Evolutionary conservation across 2,888 invertebrate species (phyloP).

Genomic region (Magallana nippona): DNA sequence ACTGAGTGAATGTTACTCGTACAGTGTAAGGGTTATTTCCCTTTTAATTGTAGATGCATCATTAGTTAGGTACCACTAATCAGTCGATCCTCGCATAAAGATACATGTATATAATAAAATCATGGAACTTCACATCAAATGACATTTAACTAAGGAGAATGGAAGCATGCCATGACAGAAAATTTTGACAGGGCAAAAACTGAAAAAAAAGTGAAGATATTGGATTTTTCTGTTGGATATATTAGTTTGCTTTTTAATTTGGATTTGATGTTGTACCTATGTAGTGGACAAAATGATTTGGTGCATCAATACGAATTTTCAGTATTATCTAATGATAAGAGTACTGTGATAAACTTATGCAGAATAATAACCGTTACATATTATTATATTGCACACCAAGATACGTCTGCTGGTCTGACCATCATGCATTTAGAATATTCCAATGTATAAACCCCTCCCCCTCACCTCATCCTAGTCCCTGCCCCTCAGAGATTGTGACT

Average conservation of each 20-base stretch:
- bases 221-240: not conserved
- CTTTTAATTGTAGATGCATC: too few relatives aligned
- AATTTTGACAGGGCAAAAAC: too few relatives aligned
- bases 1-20: too few relatives aligned
- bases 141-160: too few relatives aligned
- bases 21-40: too few relatives aligned
- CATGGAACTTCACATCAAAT: too few relatives aligned
- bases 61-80: too few relatives aligned
- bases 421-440: not conserved
- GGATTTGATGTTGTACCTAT: slow-evolving; percentile 28
- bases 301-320: slow-evolving; percentile 4
- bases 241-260: not conserved
- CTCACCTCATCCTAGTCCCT: not conserved
- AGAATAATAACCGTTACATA: not conserved
- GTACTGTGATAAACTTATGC: slow-evolving; percentile 25
- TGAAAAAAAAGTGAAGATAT: too few relatives aligned
- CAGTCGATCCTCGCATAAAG: too few relatives aligned
- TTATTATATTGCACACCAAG: slow-evolving; percentile 9
- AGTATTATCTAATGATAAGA: slow-evolving; percentile 5
- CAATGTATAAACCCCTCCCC: not conserved
- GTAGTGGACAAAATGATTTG: slow-evolving; percentile 10
- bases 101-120: too few relatives aligned
- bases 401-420: slow-evolving; percentile 12
- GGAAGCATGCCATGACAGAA: too few relatives aligned
- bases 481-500: not conserved